Percentiles rank a stretch among this genome's conserved stretches.
phyloP scores from a whole-genome alignment of 2,113 vertebrate genomes.

The Chaenocephalus aceratus region DNA sequence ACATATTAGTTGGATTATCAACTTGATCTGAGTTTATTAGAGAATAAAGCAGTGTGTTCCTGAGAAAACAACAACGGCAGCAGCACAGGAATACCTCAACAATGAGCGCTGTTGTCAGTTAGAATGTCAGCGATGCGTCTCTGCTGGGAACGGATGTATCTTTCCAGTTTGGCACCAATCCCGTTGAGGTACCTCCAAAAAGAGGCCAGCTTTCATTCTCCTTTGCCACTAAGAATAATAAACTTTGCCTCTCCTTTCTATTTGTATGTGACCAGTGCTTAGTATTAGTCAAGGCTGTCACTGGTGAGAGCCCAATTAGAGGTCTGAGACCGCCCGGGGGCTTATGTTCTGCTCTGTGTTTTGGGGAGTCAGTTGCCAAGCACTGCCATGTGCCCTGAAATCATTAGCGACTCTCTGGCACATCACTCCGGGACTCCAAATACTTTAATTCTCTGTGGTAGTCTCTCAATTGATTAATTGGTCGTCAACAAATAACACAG shows the following conservation, averaged over 20 bases:
- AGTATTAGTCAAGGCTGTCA: constrained; percentile 57
- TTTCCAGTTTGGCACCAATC: constrained; percentile 42
- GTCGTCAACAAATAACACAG: constrained; percentile 51
- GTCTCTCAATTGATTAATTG: constrained; percentile 69
- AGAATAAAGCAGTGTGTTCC: constrained; percentile 19
- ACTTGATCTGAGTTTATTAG: constrained; percentile 38
- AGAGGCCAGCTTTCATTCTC: constrained; percentile 57
- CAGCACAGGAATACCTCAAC: constrained; percentile 37
- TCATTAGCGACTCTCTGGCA: constrained; percentile 77
- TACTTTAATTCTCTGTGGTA: constrained; percentile 69
- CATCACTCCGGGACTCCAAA: constrained; percentile 55
- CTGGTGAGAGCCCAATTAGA: constrained; percentile 77
- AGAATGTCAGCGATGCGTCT: constrained; percentile 46
- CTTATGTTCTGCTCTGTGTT: constrained; percentile 71
- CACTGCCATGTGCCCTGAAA: constrained; percentile 76
- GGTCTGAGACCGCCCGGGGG: constrained; percentile 54
- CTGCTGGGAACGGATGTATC: constrained; percentile 52
- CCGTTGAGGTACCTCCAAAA: constrained; percentile 49
- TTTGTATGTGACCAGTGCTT: constrained; percentile 57
- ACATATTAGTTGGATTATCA: constrained; percentile 58
- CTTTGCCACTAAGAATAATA: constrained; percentile 56
- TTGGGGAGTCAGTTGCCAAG: constrained; percentile 84
- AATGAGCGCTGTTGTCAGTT: constrained; percentile 46
- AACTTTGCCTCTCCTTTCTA: constrained; percentile 61
- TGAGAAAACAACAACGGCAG: constrained; percentile 43